Percentiles rank a stretch among this genome's conserved stretches.
phyloP scores from a whole-genome alignment of 2,888 invertebrate genomes.

The Rhagonycha lutea region DNA sequence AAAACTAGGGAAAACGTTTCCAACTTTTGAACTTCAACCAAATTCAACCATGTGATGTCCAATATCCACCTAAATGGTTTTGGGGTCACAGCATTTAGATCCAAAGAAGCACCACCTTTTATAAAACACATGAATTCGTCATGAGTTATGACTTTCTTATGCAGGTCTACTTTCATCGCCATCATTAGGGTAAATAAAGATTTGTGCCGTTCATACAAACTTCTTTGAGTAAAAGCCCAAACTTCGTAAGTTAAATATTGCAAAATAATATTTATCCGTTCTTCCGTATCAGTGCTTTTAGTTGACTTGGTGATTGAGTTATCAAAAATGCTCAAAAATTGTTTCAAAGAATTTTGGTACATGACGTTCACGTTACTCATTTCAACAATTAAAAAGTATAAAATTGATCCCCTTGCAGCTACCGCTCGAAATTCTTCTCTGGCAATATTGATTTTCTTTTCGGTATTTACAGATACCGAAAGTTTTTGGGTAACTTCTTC shows the following conservation, averaged over 20 bases:
- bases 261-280: constrained; percentile 86
- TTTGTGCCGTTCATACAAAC: constrained; percentile 92
- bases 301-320: constrained; percentile 89
- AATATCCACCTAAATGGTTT: constrained; percentile 95
- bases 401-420: constrained; percentile 89
- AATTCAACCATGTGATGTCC: constrained; percentile 94
- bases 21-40: constrained; percentile 90
- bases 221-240: constrained; percentile 89
- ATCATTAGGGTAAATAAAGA: constrained; percentile 91
- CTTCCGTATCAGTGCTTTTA: constrained; percentile 81
- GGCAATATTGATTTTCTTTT: constrained; percentile 90
- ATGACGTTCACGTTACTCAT: constrained; percentile 96
- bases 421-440: constrained; percentile 95
- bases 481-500: constrained; percentile 95
- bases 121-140: constrained; percentile 95
- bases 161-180: constrained; percentile 93
- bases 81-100: constrained; percentile 88
- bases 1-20: constrained; percentile 79
- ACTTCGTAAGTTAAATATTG: constrained; percentile 87
- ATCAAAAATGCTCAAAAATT: constrained; percentile 92
- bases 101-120: constrained; percentile 93
- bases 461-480: constrained; percentile 89
- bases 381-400: constrained; percentile 95
- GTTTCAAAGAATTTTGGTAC: constrained; percentile 96
- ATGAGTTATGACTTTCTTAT: constrained; percentile 78